Evolutionary conservation across 2,797 vertebrate species (phyloP).

Genomic region (Peromyscus attwateri): DNA sequence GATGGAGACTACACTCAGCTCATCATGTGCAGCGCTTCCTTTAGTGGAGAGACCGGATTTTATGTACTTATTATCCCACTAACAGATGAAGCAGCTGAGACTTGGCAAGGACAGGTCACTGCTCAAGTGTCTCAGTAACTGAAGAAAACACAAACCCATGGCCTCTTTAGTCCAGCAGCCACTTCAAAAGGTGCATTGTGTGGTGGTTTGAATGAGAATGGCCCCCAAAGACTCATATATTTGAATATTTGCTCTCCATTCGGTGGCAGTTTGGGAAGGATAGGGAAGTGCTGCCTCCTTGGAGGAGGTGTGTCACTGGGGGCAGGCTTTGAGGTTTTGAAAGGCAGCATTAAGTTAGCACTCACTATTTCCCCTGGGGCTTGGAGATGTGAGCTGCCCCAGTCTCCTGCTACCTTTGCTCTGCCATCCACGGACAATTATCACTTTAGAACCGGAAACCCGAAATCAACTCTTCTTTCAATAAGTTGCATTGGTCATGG

Average conservation of each 20-base stretch:
- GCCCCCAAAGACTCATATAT: not conserved
- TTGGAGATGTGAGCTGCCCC: not conserved
- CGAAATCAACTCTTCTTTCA: not conserved
- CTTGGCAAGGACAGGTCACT: not conserved
- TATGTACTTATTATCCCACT: not conserved
- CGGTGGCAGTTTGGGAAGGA: too few relatives aligned
- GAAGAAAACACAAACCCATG: not conserved
- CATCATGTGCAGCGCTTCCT: not conserved
- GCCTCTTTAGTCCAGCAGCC: not conserved
- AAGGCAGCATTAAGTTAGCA: not conserved
- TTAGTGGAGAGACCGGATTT: not conserved
- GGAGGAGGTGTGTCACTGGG: too few relatives aligned
- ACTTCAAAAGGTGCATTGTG: not conserved
- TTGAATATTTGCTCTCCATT: not conserved
- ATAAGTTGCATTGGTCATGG: not conserved
- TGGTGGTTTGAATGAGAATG: not conserved
- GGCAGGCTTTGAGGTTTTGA: not conserved
- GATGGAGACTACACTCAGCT: not conserved
- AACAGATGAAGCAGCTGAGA: not conserved
- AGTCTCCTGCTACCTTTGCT: not conserved
- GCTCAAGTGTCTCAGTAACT: not conserved
- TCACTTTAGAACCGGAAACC: not conserved
- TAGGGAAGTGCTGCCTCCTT: too few relatives aligned
- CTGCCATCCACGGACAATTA: not conserved
- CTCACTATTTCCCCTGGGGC: not conserved